These are phyloP conservation scores for Glossophaga mutica DNA, from an alignment of 2,797 vertebrate genomes.

Conservation along the genomic window DNA sequence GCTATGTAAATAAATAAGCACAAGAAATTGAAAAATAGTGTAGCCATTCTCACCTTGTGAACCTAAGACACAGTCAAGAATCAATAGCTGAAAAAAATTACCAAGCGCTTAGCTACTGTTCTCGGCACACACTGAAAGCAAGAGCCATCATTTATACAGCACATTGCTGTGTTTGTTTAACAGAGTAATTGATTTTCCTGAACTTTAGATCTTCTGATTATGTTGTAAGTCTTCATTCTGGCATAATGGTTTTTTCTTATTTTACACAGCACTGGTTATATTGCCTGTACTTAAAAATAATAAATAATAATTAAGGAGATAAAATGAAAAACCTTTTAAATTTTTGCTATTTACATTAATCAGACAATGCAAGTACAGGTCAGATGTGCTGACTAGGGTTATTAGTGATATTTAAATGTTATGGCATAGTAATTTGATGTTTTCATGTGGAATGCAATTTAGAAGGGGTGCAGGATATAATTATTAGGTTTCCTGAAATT, in stretches of 20 bases:
- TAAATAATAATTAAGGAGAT: constrained; percentile 49
- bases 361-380: not conserved
- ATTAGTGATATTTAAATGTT: constrained; percentile 33
- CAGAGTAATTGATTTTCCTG: not conserved
- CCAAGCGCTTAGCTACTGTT: not conserved
- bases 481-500: constrained; percentile 45
- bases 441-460: constrained; percentile 27
- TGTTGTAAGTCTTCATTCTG: not conserved
- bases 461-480: constrained; percentile 11
- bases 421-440: constrained; percentile 15
- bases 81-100: constrained; percentile 55
- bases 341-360: constrained; percentile 35
- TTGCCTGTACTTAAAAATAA: not conserved
- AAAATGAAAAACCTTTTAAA: constrained; percentile 45
- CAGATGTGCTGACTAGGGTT: not conserved
- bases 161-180: not conserved
- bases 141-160: not conserved
- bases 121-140: not conserved
- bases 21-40: constrained; percentile 48
- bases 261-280: not conserved
- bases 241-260: not conserved
- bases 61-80: constrained; percentile 28
- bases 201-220: constrained; percentile 4
- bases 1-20: constrained; percentile 62
- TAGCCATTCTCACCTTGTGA: constrained; percentile 61